Base-by-base conservation (phyloP, 2,888 invertebrate genomes). In the Apodemia zela region DNA sequence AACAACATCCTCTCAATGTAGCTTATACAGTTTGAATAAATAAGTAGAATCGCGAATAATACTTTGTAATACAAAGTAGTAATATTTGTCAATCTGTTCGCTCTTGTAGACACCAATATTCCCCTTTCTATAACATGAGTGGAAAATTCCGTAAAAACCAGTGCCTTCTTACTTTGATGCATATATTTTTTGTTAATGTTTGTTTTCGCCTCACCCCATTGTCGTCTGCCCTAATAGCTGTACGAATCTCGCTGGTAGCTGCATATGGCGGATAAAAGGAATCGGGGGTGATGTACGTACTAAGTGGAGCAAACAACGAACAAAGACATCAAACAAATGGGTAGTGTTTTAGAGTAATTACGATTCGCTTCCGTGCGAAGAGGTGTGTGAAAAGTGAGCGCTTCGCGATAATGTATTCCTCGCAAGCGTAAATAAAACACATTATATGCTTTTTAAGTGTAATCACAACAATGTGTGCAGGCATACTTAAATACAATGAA, bases 291-390 rank as follows among this genome's bases (percentile, higher is more conserved):
- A 89, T 87, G 82, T 83, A 84, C 82, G 82, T 85, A 84, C 86
- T 87, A 87, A 90, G 89, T 89, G 89, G 85, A 88, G 84, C 87
- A 89, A 89, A 89, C 90, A 89, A 84, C 84, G 87, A 88, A 90
- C 89, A 91, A 89, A 91, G 91, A 89, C 91, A 89, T 91, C 91
- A 90, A 90, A 91, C 89, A 90, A 90, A 91, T 91, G 89, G 88
- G 88, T 85, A 88, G 87, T 89, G 90, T 90, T 91, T 91, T 90
- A 89, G 91, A 90, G 89, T 90, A 90, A 91, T 91, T 90, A 90
- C 89, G 84, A 83, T 85, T 85, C 80, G 84, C 88, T 87, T 87
- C 83, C 89, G 85, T 85, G 84, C 84, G 81, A 84, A 87, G 84
- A 89, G 87, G 85, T 89, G 86, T 82, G 81, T 81, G 82, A 79